Base-by-base conservation (phyloP, 2,797 vertebrate species). In the Hydrolagus colliei region DNA sequence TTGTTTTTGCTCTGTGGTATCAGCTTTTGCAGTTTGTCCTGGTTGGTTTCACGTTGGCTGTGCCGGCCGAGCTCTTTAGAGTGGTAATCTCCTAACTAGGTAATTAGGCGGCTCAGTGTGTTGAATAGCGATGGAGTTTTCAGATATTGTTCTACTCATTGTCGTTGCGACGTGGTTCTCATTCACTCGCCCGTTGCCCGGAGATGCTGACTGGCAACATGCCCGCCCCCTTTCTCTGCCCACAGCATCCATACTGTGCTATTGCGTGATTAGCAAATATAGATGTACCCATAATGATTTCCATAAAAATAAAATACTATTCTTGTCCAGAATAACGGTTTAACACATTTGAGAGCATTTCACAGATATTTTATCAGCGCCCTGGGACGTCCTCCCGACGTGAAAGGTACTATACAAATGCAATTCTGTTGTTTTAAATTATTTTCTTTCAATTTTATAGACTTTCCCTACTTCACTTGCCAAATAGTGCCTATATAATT, bases 41-140 rank as follows among this genome's bases (percentile, higher is more conserved):
- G 4, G 11, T 11, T 68, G 35, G 65, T 7, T 14, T 65, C 14
- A 12, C 18, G 9, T 2, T 1, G 18, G 79, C 10, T 71, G 5
- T 79, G 22, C 22, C 14, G 9, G 59, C 1, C 59, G 12, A 14
- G 63, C 6, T 16, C 62, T 67, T 82, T 67, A 62, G 63, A 67
- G 62, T 32, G 14, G 62, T 82, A 82, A 82, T 82, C 27, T 6
- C 78, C 65, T 67, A 84, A 84, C 65, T 84, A 41, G 65, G 65
- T 84, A 71, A 84, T 84, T 84, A 71, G 32, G 79, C n/a, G n/a
- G 77, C 77, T 79, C 77, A 63, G 59, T 79, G 61, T 82, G 63
- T 82, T 82, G 22, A 59, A 27, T 82, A 22, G 62, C 62, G 22
- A 67, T 82, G 63, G 32, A 35, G 61, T 35, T 68, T 82, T 82